Percentiles rank a stretch among this genome's conserved stretches.
Evolutionary conservation across 2,797 vertebrate genomes (phyloP).

Genomic region (Megaceryle alcyon): DNA sequence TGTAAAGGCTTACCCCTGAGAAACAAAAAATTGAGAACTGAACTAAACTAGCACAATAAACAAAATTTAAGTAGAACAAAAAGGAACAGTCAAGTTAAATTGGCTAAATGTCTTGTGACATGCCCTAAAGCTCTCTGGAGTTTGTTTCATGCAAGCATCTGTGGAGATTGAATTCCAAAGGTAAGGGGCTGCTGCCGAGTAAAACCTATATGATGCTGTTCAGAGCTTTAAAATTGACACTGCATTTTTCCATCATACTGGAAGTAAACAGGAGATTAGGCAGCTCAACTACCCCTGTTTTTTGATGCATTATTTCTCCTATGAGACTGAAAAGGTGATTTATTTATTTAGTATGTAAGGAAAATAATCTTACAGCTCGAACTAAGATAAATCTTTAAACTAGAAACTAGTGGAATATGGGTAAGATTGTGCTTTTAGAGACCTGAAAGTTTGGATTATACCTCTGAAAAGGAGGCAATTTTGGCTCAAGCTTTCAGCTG

Average conservation of each 20-base stretch:
- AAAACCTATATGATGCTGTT: neutral
- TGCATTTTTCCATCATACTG: neutral
- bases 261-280: neutral
- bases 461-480: neutral
- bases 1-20: neutral
- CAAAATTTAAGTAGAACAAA: neutral
- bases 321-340: neutral
- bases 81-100: neutral
- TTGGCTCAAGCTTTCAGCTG: neutral
- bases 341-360: neutral
- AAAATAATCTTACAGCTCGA: neutral
- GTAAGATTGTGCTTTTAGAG: neutral
- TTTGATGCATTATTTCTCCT: neutral
- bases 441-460: neutral
- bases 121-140: neutral
- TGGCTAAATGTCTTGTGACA: neutral
- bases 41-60: constrained; percentile 11
- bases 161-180: neutral
- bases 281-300: accelerated
- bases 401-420: neutral
- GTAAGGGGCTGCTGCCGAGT: neutral
- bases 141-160: neutral
- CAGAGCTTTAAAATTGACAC: neutral
- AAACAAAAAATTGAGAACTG: neutral
- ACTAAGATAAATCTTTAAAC: constrained; percentile 28